Base-by-base conservation (phyloP, 2,797 vertebrate genomes). In the Macropodus opercularis region DNA sequence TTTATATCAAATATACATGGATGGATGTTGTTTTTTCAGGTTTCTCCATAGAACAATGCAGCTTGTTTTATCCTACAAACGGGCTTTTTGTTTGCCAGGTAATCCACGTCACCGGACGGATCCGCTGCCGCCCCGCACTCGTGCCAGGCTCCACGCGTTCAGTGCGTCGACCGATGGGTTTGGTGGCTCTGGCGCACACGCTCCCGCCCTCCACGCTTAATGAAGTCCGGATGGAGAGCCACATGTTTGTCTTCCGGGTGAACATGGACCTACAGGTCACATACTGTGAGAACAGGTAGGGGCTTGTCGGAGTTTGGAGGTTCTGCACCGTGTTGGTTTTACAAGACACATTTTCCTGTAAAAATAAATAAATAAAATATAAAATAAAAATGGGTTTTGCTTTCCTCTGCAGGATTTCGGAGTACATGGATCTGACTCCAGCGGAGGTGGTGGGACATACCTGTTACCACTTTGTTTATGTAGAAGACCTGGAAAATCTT, bases 181-280 rank as follows among this genome's bases (percentile, higher is more conserved):
- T 96, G 19, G 94, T 96, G 19, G 94, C 93, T 0, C 88, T 96
- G 14, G 95, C 94, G 1, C 95, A 96, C 90, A 94, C 95, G 0
- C 85, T 96, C 51, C 95, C 95, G 0, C 95, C 95, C 0, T 94
- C 95, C 78, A 94, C 94, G 0, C 92, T 96, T 38, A 94, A 94
- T 8, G 95, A 96, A 85, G 93, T 96, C 64, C 94, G 95, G 14
- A 94, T 96, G 49, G 95, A 96, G 58, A 94, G 94, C 64, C 92
- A 96, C 9, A 96, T 93, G 94, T 93, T 96, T 36, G 95, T 96
- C 66, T 95, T 95, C 78, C 91, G 95, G 15, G 94, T 96, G 80
- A 95, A 94, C 90, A 94, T 96, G 92, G 94, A 94, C 63, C 91
- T 96, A 34, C 95, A 95, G 89, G 93, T 96, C 84, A 94, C 95